Evolutionary conservation across 2,113 vertebrate species (phyloP), one percentile per base, ranked within the genome.

Genomic region (Eudorcas thomsonii): DNA sequence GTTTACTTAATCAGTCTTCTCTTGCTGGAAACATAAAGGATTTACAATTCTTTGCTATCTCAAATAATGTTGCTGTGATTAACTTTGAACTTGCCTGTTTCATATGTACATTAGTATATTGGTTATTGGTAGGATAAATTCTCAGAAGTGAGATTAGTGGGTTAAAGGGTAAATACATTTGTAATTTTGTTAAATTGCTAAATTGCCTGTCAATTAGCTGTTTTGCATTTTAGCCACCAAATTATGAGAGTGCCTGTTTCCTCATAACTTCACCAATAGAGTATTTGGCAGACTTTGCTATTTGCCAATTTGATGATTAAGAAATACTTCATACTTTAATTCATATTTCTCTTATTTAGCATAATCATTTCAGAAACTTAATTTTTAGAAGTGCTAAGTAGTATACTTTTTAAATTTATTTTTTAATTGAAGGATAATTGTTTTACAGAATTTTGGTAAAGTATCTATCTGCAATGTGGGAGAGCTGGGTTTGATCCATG

Each of bases 251-350:
- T 83, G 30, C 62, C 13, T 95, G 2, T 97, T 96, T 95, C 30
- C 67, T 96, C n/a, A 87, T 21, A 95, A 25, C 7, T 93, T 96
- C 5, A 43, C 23, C 87, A 81, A 52, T 43, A 94, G 48, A 89
- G 25, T 94, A 94, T 93, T 94, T 95, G 88, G 83, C 54, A 81
- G 78, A 55, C 16, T 74, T 97, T 71, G 55, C 10, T 86, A 28
- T 88, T 96, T 97, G 59, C 33, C 48, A 89, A 30, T 74, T 97
- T 97, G 54, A 62, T 93, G 83, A 92, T 90, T 94, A 86, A 93
- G 86, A 94, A 96, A 67, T 80, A 93, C 33, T 25, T 78, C 67
- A 28, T 87, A 55, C 30, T 80, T 95, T 62, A 91, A 77, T 85
- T 96, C 43, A 19, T 90, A 48, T 94, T 96, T 92, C n/a, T 97